Percentiles rank a stretch among this genome's conserved stretches.
phyloP scores from a whole-genome alignment of 2,888 invertebrate species.

The Agonopterix subpropinquella region DNA sequence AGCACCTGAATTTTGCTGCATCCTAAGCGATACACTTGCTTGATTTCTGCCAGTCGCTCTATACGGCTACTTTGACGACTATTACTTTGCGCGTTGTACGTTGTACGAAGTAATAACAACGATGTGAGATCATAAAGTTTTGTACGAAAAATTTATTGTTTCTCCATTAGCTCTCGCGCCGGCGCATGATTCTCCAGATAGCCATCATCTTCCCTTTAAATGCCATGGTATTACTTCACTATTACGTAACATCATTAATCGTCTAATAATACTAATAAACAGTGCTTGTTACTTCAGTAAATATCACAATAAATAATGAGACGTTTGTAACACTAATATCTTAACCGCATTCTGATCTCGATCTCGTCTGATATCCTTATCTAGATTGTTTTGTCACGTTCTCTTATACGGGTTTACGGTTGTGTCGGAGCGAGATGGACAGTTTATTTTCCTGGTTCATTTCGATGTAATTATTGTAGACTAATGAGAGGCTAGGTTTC shows the following conservation, averaged over 20 bases:
- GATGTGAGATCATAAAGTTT: no score
- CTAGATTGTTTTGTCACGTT: slow-evolving; percentile 56
- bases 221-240: no score
- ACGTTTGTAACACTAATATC: slow-evolving; percentile 54
- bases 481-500: slow-evolving; percentile 47
- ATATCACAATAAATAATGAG: slow-evolving; percentile 55
- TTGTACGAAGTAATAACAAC: no score
- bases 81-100: no score
- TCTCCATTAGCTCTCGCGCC: not conserved
- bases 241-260: no score
- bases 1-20: no score
- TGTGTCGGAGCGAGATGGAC: slow-evolving; percentile 34
- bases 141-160: no score
- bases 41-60: no score
- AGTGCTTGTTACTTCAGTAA: slow-evolving; percentile 30
- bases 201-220: no score
- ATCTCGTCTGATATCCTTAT: slow-evolving; percentile 57
- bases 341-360: slow-evolving; percentile 45
- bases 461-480: slow-evolving; percentile 51
- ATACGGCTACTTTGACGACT: no score
- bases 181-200: no score
- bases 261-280: slow-evolving; percentile 26
- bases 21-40: no score
- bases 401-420: slow-evolving; percentile 22
- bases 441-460: slow-evolving; percentile 33